Evolutionary conservation across 2,113 vertebrate genomes (phyloP).

Genomic region (Ammospiza nelsoni): DNA sequence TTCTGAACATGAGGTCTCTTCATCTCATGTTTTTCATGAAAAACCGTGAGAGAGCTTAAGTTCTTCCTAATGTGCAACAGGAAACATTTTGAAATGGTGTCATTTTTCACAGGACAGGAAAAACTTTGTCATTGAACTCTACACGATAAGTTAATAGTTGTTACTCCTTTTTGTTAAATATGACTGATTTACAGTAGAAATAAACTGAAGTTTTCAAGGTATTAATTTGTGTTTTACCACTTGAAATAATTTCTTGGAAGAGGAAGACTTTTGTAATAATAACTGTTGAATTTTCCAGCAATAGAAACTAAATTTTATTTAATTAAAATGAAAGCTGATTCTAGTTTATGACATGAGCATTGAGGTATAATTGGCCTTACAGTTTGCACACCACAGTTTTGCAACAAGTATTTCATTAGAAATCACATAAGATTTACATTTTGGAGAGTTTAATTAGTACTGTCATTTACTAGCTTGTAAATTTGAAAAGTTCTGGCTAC

Average conservation of each 20-base stretch:
- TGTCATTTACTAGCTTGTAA: not conserved
- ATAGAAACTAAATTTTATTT: not conserved
- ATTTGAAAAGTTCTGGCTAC: not conserved
- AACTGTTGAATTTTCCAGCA: not conserved
- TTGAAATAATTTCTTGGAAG: not conserved
- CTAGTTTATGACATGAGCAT: not conserved
- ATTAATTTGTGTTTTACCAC: not conserved
- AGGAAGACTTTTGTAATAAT: not conserved
- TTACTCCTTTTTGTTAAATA: not conserved
- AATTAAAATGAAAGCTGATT: not conserved
- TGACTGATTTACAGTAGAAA: not conserved
- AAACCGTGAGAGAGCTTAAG: not conserved
- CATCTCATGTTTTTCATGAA: not conserved
- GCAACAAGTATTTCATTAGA: not conserved
- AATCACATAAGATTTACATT: not conserved
- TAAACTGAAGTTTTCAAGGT: not conserved
- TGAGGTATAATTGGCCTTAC: not conserved
- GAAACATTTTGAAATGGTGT: slow-evolving; percentile 45
- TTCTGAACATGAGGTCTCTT: not conserved
- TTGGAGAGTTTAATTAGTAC: not conserved
- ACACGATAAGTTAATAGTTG: not conserved
- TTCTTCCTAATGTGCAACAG: slow-evolving; percentile 45
- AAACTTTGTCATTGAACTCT: not conserved
- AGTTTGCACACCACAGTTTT: not conserved
- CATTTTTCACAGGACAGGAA: slow-evolving; percentile 51